Conservation (phyloP, 1,140 invertebrate species). For the Drosophila lowei region DNA sequence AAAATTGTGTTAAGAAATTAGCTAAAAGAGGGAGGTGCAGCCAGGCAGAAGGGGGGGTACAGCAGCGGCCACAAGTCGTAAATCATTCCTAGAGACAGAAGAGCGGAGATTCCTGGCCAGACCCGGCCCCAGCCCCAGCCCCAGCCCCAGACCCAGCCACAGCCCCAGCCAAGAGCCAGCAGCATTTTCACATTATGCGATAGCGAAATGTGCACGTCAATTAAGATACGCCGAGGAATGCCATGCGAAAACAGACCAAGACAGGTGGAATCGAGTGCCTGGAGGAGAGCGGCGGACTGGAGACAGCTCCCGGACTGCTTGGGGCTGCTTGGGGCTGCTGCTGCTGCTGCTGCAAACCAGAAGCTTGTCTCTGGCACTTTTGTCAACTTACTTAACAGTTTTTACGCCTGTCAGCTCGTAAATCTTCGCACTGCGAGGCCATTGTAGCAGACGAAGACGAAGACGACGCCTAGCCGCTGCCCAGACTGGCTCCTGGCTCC, state of each 20-base stretch:
- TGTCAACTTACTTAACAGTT: conserved; percentile 81
- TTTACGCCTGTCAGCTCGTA: conserved; percentile 82
- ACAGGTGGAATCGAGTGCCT: conserved; percentile 68
- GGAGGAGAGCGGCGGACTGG: not conserved
- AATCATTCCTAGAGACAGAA: conserved; percentile 64
- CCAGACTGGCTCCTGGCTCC: conserved; percentile 1
- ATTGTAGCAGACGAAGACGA: conserved; percentile 29
- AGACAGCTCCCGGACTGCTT: not conserved
- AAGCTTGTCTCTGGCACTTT: conserved; percentile 69
- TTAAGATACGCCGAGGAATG: conserved; percentile 79
- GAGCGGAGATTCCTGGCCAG: conserved; percentile 35
- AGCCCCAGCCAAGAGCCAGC: conserved; percentile 28
- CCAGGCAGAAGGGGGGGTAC: not conserved
- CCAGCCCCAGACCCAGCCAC: no score
- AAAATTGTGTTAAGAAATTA: conserved; percentile 82
- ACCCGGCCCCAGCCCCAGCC: no score
- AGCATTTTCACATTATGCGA: conserved; percentile 80
- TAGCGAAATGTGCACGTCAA: conserved; percentile 82
- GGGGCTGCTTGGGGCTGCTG: conserved; percentile 18
- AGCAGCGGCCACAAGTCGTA: conserved; percentile 52
- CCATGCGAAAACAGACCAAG: conserved; percentile 48
- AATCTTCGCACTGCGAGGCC: conserved; percentile 58
- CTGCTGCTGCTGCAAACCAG: conserved; percentile 50
- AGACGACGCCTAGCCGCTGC: conserved; percentile 20
- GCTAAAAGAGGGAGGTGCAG: conserved; percentile 31